phyloP scores from a whole-genome alignment of 1,140 invertebrate species.

The Gryllus bimaculatus region DNA sequence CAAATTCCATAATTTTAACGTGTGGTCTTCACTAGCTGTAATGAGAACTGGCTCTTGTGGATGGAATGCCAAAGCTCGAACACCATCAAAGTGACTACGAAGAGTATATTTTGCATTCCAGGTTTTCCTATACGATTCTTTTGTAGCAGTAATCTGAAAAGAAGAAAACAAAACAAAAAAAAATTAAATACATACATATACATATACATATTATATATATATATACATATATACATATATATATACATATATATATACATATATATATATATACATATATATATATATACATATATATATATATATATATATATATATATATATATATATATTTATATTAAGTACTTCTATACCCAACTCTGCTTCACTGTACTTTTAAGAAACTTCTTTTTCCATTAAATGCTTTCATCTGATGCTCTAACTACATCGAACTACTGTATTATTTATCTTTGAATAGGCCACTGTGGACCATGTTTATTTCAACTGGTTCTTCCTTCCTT shows the following conservation, averaged over 20 bases:
- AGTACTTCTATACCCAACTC: too few relatives aligned
- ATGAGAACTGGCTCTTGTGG: conserved; percentile 93
- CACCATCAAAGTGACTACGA: conserved; percentile 95
- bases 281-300: too few relatives aligned
- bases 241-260: conserved; percentile 7
- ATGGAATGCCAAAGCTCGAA: conserved; percentile 94
- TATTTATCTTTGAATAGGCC: too few relatives aligned
- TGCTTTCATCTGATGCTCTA: too few relatives aligned
- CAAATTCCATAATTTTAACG: conserved; percentile 97
- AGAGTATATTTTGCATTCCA: conserved; percentile 98
- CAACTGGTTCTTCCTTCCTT: too few relatives aligned
- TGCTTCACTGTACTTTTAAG: too few relatives aligned
- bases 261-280: conserved; percentile 8
- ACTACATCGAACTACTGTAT: too few relatives aligned
- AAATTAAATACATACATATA: background rate
- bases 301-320: too few relatives aligned
- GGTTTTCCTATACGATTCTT: conserved; percentile 91
- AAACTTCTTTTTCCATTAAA: too few relatives aligned
- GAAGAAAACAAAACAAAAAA: conserved; percentile 20
- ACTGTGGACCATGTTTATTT: too few relatives aligned
- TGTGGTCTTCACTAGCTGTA: conserved; percentile 97
- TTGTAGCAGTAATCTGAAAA: conserved; percentile 63
- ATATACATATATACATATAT: background rate
- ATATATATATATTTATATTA: too few relatives aligned
- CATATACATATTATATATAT: too few relatives aligned